phyloP scores from a whole-genome alignment of 2,113 vertebrate genomes.

The Takifugu flavidus region DNA sequence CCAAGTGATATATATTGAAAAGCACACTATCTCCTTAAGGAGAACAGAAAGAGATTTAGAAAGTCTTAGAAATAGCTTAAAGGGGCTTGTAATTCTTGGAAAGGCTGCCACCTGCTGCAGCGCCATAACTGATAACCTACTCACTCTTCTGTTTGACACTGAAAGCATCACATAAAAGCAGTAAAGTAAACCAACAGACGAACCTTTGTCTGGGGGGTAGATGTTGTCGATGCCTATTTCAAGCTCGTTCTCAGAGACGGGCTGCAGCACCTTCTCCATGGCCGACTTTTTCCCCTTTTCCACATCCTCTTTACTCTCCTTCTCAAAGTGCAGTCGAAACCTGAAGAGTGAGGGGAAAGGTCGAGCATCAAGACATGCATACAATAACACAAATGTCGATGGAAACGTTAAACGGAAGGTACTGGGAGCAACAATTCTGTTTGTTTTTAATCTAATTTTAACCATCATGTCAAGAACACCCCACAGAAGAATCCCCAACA shows the following conservation, averaged over 20 bases:
- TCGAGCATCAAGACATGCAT: not conserved
- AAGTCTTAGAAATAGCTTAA: no score
- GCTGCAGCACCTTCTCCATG: constrained; percentile 77
- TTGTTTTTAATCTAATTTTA: no score
- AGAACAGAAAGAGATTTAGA: no score
- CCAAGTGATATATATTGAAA: no score
- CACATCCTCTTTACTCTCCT: constrained; percentile 85
- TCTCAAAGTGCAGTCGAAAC: constrained; percentile 86
- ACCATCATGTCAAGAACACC: no score
- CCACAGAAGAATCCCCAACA: no score
- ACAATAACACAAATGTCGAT: no score
- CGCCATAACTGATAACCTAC: constrained; percentile 14
- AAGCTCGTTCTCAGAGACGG: constrained; percentile 70
- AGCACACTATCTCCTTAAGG: no score
- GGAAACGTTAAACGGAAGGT: no score
- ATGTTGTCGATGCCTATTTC: constrained; percentile 81
- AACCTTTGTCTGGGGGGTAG: constrained; percentile 84
- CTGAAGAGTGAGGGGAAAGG: constrained; percentile 51
- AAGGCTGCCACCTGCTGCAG: not conserved
- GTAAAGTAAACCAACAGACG: not conserved
- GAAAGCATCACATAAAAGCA: constrained; percentile 10
- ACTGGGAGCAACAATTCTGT: no score
- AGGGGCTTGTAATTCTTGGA: no score
- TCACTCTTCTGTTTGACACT: constrained; percentile 27
- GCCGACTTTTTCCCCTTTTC: constrained; percentile 83